These are phyloP conservation scores for Bactericera cockerelli DNA, from an alignment of 1,140 invertebrate species.

Conservation along the genomic window DNA sequence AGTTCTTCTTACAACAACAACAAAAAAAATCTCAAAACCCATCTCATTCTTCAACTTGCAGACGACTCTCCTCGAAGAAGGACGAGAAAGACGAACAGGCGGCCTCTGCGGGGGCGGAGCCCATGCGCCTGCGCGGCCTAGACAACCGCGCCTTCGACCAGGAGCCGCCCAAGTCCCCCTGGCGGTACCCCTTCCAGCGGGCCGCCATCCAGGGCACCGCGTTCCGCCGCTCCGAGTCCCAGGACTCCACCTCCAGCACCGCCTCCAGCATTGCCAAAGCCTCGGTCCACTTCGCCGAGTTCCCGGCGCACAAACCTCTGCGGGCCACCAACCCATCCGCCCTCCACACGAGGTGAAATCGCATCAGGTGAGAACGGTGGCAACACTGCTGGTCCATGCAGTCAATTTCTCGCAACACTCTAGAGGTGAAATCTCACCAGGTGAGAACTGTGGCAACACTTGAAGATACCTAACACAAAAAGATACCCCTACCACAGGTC, in stretches of 20 bases:
- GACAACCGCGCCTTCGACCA: conserved; percentile 42
- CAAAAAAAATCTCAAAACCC: too few relatives aligned
- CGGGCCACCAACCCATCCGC: not conserved
- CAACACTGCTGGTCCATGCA: too few relatives aligned
- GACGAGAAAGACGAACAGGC: conserved; percentile 30
- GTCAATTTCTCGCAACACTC: too few relatives aligned
- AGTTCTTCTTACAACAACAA: too few relatives aligned
- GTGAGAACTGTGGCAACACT: too few relatives aligned
- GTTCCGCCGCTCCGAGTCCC: conserved; percentile 21
- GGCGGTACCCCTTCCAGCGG: conserved; percentile 35
- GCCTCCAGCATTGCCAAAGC: conserved; percentile 18
- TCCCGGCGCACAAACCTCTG: not conserved
- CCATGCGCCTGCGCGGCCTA: conserved; percentile 28
- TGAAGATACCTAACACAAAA: too few relatives aligned
- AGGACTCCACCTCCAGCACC: conserved; percentile 23
- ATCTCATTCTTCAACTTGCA: conserved; percentile 25
- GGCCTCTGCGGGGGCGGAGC: conserved; percentile 22
- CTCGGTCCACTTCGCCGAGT: not conserved
- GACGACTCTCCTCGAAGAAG: conserved; percentile 43
- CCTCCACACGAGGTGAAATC: not conserved
- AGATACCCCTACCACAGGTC: too few relatives aligned
- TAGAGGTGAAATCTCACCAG: too few relatives aligned
- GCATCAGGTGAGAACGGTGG: too few relatives aligned
- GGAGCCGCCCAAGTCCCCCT: conserved; percentile 38
- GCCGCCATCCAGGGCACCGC: conserved; percentile 20